Conservation (phyloP, 2,113 vertebrate genomes). For the Corynorhinus townsendii region DNA sequence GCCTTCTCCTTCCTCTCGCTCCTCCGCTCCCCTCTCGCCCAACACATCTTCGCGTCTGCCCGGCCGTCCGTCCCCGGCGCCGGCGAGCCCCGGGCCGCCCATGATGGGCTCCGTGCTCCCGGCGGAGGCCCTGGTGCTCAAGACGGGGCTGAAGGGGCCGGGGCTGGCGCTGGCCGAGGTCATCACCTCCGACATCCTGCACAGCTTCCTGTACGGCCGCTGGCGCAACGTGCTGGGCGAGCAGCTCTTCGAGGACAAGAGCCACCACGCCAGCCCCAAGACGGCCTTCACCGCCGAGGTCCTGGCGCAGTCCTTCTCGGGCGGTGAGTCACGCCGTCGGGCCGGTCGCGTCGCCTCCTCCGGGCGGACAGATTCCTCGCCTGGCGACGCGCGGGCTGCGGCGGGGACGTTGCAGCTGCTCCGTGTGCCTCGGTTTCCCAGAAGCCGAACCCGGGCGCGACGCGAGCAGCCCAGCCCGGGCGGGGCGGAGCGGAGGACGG, state of each 20-base stretch:
- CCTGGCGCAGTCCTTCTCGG: constrained; percentile 95
- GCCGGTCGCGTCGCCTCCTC: not conserved
- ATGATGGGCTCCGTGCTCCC: constrained; percentile 96
- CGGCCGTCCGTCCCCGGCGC: not conserved
- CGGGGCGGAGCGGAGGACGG: not conserved
- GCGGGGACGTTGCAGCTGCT: not conserved
- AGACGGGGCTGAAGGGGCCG: constrained; percentile 90
- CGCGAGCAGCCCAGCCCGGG: not conserved
- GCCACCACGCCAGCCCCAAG: constrained; percentile 83
- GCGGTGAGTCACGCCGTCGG: constrained; percentile 83
- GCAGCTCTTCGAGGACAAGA: constrained; percentile 91
- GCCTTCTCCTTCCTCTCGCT: not conserved
- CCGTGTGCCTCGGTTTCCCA: not conserved
- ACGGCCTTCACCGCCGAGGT: constrained; percentile 97
- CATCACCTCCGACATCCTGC: constrained; percentile 97
- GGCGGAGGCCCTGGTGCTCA: constrained; percentile 91
- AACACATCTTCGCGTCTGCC: not conserved
- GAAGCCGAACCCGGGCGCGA: fast-evolving
- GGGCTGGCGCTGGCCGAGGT: constrained; percentile 91
- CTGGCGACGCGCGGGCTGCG: fast-evolving
- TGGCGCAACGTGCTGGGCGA: constrained; percentile 97
- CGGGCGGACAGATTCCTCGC: not conserved
- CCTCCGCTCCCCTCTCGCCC: not conserved
- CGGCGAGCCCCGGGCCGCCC: constrained; percentile 61
- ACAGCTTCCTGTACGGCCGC: constrained; percentile 96